A percentile compares a stretch with the other conserved stretches of the same genome.
Conservation (phyloP, 2,797 vertebrate genomes). For the Hoplostethus mediterraneus region DNA sequence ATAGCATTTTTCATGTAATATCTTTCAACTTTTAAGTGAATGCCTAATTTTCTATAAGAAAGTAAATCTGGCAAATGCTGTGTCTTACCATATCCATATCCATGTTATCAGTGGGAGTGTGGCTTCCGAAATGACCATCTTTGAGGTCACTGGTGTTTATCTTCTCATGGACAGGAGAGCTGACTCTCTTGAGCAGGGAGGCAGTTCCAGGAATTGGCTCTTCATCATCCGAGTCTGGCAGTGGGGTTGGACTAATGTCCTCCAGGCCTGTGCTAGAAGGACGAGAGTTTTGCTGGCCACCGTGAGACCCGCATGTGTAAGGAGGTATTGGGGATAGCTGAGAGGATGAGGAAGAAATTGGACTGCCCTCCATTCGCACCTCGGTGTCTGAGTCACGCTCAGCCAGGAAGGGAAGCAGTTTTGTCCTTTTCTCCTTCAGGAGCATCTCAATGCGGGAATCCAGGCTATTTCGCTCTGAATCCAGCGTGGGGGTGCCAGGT, state of each 20-base stretch:
- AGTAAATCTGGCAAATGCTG: neutral
- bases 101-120: constrained; percentile 90
- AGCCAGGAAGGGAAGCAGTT: constrained; percentile 92
- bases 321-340: constrained; percentile 94
- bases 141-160: constrained; percentile 81
- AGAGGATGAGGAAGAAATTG: constrained; percentile 97
- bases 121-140: constrained; percentile 84
- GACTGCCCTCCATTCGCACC: constrained; percentile 96
- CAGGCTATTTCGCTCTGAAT: constrained; percentile 93
- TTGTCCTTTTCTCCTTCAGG: constrained; percentile 96
- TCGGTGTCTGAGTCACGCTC: constrained; percentile 95
- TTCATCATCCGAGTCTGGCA: constrained; percentile 95
- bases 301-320: constrained; percentile 86
- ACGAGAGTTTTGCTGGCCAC: constrained; percentile 86
- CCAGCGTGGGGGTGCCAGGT: constrained; percentile 89
- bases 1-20: too few relatives aligned
- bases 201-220: constrained; percentile 85
- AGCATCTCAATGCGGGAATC: constrained; percentile 99
- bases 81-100: constrained; percentile 93
- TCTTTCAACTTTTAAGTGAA: neutral
- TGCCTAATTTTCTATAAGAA: neutral
- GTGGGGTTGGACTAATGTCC: constrained; percentile 96
- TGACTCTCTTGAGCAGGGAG: constrained; percentile 79
- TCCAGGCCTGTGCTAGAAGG: constrained; percentile 95
- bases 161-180: constrained; percentile 82